Evolutionary conservation across 2,797 vertebrate species (phyloP).

Genomic region (Paedocypris micromegethes): DNA sequence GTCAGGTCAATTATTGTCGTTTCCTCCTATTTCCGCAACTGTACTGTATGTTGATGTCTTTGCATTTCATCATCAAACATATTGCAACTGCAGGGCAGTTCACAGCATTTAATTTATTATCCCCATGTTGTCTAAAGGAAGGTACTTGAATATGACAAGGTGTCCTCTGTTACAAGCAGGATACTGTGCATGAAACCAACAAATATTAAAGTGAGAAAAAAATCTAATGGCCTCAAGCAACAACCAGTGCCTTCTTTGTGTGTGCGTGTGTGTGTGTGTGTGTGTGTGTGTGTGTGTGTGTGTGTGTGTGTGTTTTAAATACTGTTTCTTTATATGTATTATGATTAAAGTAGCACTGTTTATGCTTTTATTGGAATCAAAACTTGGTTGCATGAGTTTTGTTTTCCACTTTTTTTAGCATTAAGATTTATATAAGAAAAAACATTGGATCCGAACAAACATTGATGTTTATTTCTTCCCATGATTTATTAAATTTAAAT

Average conservation of each 20-base stretch:
- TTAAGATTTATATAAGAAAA: constrained; percentile 14
- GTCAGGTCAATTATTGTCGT: constrained; percentile 59
- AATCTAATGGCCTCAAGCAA: constrained; percentile 48
- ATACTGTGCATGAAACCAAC: constrained; percentile 64
- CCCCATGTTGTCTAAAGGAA: constrained; percentile 62
- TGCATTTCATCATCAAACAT: constrained; percentile 61
- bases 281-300: too few relatives aligned
- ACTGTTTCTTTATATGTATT: constrained; percentile 49
- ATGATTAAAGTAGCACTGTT: constrained; percentile 46
- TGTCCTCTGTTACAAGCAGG: constrained; percentile 64
- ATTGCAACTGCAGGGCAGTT: constrained; percentile 82
- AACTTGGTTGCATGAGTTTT: constrained; percentile 39
- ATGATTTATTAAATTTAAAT: background rate
- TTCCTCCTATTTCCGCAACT: constrained; percentile 52
- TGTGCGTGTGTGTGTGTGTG: constrained; percentile 8
- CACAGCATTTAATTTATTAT: constrained; percentile 78
- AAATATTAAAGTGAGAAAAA: constrained; percentile 47
- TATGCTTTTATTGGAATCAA: constrained; percentile 30
- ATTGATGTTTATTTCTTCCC: constrained; percentile 1
- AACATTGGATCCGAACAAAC: constrained; percentile 15
- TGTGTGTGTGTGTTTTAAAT: constrained; percentile 29
- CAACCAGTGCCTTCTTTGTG: constrained; percentile 48
- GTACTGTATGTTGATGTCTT: constrained; percentile 60
- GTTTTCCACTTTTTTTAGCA: constrained; percentile 15
- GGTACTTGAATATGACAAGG: constrained; percentile 76